Base-by-base conservation (phyloP, 2,113 vertebrate species). In the Sylvilagus bachmani region DNA sequence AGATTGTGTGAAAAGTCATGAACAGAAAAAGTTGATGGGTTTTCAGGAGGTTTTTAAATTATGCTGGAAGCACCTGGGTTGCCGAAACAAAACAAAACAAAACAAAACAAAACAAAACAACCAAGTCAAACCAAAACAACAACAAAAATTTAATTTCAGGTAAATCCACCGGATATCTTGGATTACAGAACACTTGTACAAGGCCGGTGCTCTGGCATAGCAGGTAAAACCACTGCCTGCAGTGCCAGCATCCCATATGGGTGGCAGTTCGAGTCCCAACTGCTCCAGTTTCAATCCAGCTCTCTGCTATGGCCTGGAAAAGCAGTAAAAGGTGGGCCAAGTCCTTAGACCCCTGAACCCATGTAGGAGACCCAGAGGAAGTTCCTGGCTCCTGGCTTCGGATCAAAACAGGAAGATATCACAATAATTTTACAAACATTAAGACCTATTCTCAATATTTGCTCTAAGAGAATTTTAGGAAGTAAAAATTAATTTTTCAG, bases 31-130 rank as follows among this genome's bases (percentile, higher is more conserved):
- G 44, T 17, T 44, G 87, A 93, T 67, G 11, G 84, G 62, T n/a
- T 79, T 88, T 64, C 62, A 86, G n/a, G 58, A 64, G 84, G 16
- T 93, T 74, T 13, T 73, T n/a, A 95, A 75, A 91, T 84, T 88
- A 80, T 74, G 22, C 58, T 55, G 71, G 73, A 93, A 91, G 58
- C 73, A 62, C 5, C 69, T 66, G 58, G 51, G 3, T 44, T 70
- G 38, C 31, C 5, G 17, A 74, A 33, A 33, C 55, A 55, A 44
- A 44, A 10, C 31, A 79, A 83, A 38, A 51, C 67, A 87, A 88
- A 84, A 10, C 13, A 44, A 38, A 38, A 44, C 44, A 44, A 44
- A 44, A 44, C 44, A 44, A 44, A 44, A 44, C 1, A 44, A 44
- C 44, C 44, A 44, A 44, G 44, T 7, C 44, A 44, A 44, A 44